Base-by-base conservation (phyloP, 2,888 invertebrate genomes). In the Phasia obesa region DNA sequence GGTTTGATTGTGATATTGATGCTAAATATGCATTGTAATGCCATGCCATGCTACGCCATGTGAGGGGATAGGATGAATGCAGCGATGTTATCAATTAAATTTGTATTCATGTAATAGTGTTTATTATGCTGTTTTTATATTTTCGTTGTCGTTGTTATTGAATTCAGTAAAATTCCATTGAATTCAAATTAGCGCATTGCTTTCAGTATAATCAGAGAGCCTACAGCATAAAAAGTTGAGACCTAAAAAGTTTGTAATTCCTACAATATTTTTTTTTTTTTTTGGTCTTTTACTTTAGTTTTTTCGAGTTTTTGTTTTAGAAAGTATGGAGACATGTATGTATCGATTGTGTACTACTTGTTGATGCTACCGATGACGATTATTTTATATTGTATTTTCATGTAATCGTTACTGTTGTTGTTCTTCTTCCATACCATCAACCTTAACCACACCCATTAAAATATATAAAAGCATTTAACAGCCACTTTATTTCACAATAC, bases 101-200 rank as follows among this genome's bases (percentile, higher is more conserved):
- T 82, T 78, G 70, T 78, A 51, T 65, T 78, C 81, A 44, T 81
- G 17, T 47, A 74, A 77, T 77, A 73, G 73, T 77, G 23, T 77
- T 81, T 74, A 82, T 73, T 82, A 74, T 69, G 57, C 11, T 31
- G 47, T 69, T 53, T 62, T 69, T 19, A 25, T 60, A 64, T 67
- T 64, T 25, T 38, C 53, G 17, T 9, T 57, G 70, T 44, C 64
- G 55, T 65, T 71, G 59, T 57, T 83, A 51, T 67, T 49, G 80
- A 75, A 86, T 86, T 84, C 84, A 83, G 81, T 67, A 79, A 79
- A 76, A 79, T 79, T 76, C 76, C 75, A 74, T 69, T 83, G 75
- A 76, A 83, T 76, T 78, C 65, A 78, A 83, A 83, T 83, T 83
- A 83, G 57, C 69, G 74, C 35, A 67, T 71, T 67, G 62, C 73